A percentile compares a stretch with the other conserved stretches of the same genome.
phyloP scores from a whole-genome alignment of 2,888 invertebrate species.

The Xylocampa areola region DNA sequence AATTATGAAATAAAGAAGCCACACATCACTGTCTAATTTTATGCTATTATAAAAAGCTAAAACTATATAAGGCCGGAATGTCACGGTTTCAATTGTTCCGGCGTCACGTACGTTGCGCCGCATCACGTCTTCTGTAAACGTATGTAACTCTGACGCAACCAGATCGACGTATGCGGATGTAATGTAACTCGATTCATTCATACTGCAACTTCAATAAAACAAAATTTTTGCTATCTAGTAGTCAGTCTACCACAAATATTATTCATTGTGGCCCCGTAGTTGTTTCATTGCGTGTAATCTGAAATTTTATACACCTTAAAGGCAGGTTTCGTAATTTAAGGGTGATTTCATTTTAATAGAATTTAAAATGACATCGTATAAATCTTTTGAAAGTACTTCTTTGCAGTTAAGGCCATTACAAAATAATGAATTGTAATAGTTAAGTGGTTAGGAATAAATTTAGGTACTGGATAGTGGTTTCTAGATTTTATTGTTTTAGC shows the following conservation, averaged over 20 bases:
- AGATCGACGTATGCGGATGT: too few relatives aligned
- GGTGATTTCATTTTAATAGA: slow-evolving; percentile 42
- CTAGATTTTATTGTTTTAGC: neutral
- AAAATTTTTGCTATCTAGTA: slow-evolving; percentile 1
- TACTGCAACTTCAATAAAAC: neutral
- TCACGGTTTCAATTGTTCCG: too few relatives aligned
- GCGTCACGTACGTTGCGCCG: too few relatives aligned
- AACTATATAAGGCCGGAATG: too few relatives aligned
- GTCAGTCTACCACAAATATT: slow-evolving; percentile 23
- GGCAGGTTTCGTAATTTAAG: slow-evolving; percentile 46
- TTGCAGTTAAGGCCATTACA: neutral
- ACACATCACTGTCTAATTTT: too few relatives aligned
- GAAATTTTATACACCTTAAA: slow-evolving; percentile 50
- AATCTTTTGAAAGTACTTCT: slow-evolving; percentile 1
- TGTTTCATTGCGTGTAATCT: slow-evolving; percentile 53
- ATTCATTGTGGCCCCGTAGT: slow-evolving; percentile 22
- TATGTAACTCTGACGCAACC: too few relatives aligned
- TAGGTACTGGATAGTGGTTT: neutral
- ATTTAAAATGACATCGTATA: slow-evolving; percentile 43
- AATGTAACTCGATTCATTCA: too few relatives aligned
- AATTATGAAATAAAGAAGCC: too few relatives aligned
- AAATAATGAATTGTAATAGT: neutral
- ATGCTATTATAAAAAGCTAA: too few relatives aligned
- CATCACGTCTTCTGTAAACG: too few relatives aligned
- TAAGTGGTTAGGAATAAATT: neutral